Base-by-base conservation (phyloP, 2,797 vertebrate genomes). In the Eurystomus glaucurus region DNA sequence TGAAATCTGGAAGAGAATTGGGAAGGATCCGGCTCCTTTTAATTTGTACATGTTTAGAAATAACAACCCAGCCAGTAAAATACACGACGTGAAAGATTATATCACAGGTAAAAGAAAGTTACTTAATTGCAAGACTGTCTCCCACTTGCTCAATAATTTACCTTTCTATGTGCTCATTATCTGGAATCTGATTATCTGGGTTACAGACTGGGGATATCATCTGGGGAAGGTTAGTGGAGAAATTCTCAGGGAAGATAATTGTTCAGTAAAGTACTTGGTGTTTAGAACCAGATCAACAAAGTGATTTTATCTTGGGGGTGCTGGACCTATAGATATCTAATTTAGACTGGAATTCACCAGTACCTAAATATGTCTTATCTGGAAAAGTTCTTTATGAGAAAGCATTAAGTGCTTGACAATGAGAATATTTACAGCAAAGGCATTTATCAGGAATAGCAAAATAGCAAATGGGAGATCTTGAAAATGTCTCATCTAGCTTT, bases 21-120 rank as follows among this genome's bases (percentile, higher is more conserved):
- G 99, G 94, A 99, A 98, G 79, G 99, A 99, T 79, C 99, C 99
- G 4, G 98, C 98, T 61, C 99, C 99, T 48, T 99, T 99, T 96
- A 99, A 99, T 97, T 97, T 99, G 46, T 99, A 99, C 95, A 99
- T 99, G 99, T 99, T 99, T 97, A 98, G 99, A 96, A 99, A 99
- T 97, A 99, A 99, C 96, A 99, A 99, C 89, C 99, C 99, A 25
- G 99, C 99, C 96, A 99, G 99, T 98, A 99, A 99, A 98, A 99
- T 99, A 91, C 99, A 99, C 2, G 99, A 99, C 90, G 98, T 99
- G 66, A 99, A 99, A 98, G 99, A 99, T 87, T 99, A 99, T 85
- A 99, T 99, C 83, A 99, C 99, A 98, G 99, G 99, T 99, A 98
- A 98, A 96, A 86, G 68, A 72, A 70, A 14, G 16, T 65, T 70